phyloP scores from a whole-genome alignment of 37 sponge, comb jelly and placozoan species.

The Spongia lamella region DNA sequence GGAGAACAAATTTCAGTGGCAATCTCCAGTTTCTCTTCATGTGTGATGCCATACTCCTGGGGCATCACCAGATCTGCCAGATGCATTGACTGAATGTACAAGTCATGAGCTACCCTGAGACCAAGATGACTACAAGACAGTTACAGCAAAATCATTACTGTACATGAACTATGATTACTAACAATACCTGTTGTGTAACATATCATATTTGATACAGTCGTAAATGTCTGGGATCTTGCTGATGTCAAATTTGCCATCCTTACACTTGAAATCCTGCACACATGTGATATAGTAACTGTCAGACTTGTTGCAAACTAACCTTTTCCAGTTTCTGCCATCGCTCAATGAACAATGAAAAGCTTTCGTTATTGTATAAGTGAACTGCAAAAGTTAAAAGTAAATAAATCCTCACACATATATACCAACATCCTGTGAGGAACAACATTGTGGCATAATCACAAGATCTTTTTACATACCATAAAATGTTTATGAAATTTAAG shows the following conservation, averaged over 20 bases:
- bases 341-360: slow-evolving; percentile 65
- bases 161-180: neutral
- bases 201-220: slow-evolving; percentile 93
- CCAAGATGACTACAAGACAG: slow-evolving; percentile 34
- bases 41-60: slow-evolving; percentile 96
- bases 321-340: slow-evolving; percentile 89
- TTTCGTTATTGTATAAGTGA: slow-evolving; percentile 23
- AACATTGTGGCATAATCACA: no score
- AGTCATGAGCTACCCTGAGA: slow-evolving; percentile 40
- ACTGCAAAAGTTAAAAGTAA: no score
- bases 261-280: slow-evolving; percentile 65
- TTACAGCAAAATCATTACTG: slow-evolving; percentile 7
- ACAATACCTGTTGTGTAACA: slow-evolving; percentile 83
- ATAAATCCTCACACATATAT: no score
- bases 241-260: slow-evolving; percentile 82
- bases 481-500: no score
- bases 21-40: slow-evolving; percentile 83
- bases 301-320: slow-evolving; percentile 20
- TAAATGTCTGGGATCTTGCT: slow-evolving; percentile 97
- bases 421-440: no score
- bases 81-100: slow-evolving; percentile 59
- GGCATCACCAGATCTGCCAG: slow-evolving; percentile 94
- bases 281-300: neutral
- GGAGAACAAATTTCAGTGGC: slow-evolving; percentile 66
- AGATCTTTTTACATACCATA: no score